Evolutionary conservation across 2,113 vertebrate species (phyloP).

Genomic region (Gambusia affinis): DNA sequence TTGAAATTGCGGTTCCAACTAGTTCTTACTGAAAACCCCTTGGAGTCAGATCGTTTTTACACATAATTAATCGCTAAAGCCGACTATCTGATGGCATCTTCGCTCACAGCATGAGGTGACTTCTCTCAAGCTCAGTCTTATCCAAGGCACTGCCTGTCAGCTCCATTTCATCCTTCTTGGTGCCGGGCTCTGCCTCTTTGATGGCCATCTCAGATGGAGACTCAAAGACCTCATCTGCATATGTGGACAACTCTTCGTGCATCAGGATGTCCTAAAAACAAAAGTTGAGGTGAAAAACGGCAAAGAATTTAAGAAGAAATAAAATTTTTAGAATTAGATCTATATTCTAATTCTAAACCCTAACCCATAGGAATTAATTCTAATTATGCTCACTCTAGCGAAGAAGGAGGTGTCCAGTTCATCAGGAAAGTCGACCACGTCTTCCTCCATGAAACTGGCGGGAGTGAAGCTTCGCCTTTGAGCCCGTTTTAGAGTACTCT

Average conservation of each 20-base stretch:
- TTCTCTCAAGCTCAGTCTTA: slow-evolving; percentile 91
- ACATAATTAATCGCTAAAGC: neutral
- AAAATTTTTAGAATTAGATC: neutral
- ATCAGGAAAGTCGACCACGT: slow-evolving; percentile 91
- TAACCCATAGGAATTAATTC: neutral
- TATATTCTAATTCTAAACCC: neutral
- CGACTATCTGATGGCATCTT: slow-evolving; percentile 1
- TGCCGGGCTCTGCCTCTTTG: slow-evolving; percentile 84
- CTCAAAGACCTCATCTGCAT: slow-evolving; percentile 93
- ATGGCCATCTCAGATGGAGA: slow-evolving; percentile 89
- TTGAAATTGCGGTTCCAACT: too few species aligned
- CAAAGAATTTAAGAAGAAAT: neutral
- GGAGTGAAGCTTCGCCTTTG: slow-evolving; percentile 95
- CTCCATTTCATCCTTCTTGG: slow-evolving; percentile 83
- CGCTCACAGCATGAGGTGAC: slow-evolving; percentile 95
- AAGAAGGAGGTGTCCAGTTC: slow-evolving; percentile 98
- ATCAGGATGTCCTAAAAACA: slow-evolving; percentile 89
- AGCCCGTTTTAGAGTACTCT: slow-evolving; percentile 83
- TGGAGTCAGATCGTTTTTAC: too few species aligned
- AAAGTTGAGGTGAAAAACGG: neutral
- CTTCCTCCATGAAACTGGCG: slow-evolving; percentile 95
- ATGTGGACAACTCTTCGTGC: slow-evolving; percentile 93
- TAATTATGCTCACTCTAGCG: slow-evolving; percentile 83
- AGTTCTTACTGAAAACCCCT: too few species aligned
- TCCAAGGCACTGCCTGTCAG: slow-evolving; percentile 94